Evolutionary conservation across 2,113 vertebrate genomes (phyloP).

Genomic region (Anser cygnoides): DNA sequence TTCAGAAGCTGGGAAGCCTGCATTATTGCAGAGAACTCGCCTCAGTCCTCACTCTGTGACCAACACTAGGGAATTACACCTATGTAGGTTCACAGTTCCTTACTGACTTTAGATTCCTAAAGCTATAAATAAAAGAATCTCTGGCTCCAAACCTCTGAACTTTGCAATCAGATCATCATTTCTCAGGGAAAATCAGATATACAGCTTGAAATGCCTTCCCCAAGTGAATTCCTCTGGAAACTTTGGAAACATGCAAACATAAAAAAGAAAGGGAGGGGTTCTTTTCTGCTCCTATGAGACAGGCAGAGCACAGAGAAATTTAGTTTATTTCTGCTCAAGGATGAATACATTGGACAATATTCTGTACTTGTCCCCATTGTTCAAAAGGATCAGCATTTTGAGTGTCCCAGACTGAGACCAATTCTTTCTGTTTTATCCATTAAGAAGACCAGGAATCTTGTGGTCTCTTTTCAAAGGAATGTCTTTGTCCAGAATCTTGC

Average conservation of each 20-base stretch:
- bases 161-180: background rate
- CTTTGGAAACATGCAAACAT: background rate
- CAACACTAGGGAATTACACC: background rate
- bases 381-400: constrained; percentile 27
- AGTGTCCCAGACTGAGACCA: background rate
- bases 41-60: background rate
- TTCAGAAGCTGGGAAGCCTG: background rate
- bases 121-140: background rate
- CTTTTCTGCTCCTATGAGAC: background rate
- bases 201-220: background rate
- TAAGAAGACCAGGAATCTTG: constrained; percentile 57
- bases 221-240: background rate
- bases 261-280: background rate
- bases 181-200: constrained; percentile 11
- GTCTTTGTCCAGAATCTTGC: constrained; percentile 55
- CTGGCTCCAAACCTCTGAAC: background rate
- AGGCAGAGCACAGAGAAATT: background rate
- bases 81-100: background rate
- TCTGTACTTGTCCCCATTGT: background rate
- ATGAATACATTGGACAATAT: constrained; percentile 12
- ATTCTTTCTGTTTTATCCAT: constrained; percentile 54
- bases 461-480: constrained; percentile 59
- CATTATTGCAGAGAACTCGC: background rate
- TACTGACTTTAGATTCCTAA: background rate
- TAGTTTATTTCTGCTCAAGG: constrained; percentile 14